Evolutionary conservation across 2,797 vertebrate species (phyloP).

Genomic region (Diglossa cyanea): DNA sequence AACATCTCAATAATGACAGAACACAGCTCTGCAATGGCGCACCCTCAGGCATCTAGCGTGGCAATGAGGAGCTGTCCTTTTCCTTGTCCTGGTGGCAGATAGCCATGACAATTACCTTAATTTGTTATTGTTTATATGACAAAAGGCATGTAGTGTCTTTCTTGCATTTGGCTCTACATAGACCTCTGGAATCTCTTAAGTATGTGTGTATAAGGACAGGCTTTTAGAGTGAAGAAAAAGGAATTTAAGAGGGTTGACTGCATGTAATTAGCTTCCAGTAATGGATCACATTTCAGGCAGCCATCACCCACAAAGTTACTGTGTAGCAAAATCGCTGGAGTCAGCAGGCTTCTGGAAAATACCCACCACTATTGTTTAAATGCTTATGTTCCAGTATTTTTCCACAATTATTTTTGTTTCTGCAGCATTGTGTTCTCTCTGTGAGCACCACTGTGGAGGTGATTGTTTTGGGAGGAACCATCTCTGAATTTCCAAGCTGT

Average conservation of each 20-base stretch:
- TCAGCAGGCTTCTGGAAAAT: background rate
- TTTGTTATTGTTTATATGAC: background rate
- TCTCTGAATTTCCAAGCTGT: background rate
- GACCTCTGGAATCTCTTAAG: background rate
- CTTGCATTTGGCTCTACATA: background rate
- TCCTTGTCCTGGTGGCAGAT: background rate
- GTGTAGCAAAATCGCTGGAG: background rate
- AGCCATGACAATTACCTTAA: background rate
- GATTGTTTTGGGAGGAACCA: background rate
- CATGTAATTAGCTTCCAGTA: background rate
- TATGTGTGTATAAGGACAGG: background rate
- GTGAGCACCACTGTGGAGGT: background rate
- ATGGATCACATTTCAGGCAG: background rate
- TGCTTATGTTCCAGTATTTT: slow-evolving; percentile 1
- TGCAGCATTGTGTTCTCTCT: background rate
- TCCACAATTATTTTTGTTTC: slow-evolving; percentile 3
- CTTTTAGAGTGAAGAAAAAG: background rate
- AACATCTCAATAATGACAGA: background rate
- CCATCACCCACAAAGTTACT: background rate
- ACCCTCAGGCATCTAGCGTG: background rate
- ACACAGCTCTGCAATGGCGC: background rate
- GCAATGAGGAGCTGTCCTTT: background rate
- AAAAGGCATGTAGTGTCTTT: background rate
- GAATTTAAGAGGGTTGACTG: background rate
- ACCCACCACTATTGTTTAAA: background rate